Evolutionary conservation across 2,888 invertebrate species (phyloP).

Genomic region (Caenorhabditis virilis): DNA sequence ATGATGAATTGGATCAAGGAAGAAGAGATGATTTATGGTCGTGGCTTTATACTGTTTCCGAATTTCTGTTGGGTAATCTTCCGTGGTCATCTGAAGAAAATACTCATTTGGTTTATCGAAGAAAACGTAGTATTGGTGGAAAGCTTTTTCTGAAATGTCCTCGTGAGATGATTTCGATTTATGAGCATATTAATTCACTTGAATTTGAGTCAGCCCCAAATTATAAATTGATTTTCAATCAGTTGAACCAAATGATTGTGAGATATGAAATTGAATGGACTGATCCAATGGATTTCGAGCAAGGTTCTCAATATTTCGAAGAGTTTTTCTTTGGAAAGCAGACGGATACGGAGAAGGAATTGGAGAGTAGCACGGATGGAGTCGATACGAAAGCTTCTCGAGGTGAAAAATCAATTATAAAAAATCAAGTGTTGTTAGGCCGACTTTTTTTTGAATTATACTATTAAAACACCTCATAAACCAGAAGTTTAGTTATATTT

Average conservation of each 20-base stretch:
- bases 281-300: constrained; percentile 44
- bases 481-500: too few relatives aligned
- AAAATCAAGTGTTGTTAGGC: too few relatives aligned
- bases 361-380: background rate
- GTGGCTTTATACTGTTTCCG: constrained; percentile 58
- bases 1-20: constrained; percentile 54
- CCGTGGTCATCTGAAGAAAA: constrained; percentile 39
- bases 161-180: constrained; percentile 30
- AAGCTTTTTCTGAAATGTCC: constrained; percentile 43
- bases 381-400: constrained; percentile 2
- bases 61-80: constrained; percentile 48
- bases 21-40: constrained; percentile 61
- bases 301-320: constrained; percentile 24
- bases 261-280: constrained; percentile 14
- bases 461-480: too few relatives aligned
- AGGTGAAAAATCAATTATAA: too few relatives aligned
- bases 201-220: constrained; percentile 40
- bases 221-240: constrained; percentile 30
- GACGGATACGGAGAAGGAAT: constrained; percentile 22
- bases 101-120: constrained; percentile 19
- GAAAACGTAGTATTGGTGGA: constrained; percentile 30
- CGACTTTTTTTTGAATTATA: too few relatives aligned
- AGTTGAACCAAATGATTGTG: constrained; percentile 25
- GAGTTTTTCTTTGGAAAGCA: constrained; percentile 6
- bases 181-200: constrained; percentile 42